Evolutionary conservation across 2,113 vertebrate genomes (phyloP).

Genomic region (Dendrocopos noguchii): DNA sequence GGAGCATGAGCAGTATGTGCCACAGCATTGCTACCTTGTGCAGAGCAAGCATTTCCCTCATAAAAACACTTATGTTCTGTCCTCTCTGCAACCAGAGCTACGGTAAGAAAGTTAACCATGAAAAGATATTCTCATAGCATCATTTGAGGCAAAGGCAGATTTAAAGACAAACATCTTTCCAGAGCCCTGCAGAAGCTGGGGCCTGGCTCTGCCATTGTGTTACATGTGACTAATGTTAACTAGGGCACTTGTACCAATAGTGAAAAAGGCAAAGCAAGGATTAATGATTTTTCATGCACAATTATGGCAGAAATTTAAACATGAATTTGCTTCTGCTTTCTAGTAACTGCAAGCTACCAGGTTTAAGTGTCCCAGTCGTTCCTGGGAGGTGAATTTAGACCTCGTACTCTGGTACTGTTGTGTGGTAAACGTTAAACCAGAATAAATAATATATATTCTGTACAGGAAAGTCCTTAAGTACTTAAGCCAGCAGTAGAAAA

Average conservation of each 20-base stretch:
- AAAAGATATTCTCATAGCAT: background rate
- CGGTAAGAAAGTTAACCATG: background rate
- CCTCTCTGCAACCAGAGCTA: accelerated
- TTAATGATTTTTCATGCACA: background rate
- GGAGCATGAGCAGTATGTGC: background rate
- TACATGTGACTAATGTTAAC: background rate
- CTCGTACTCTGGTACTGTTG: background rate
- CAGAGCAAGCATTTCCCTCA: background rate
- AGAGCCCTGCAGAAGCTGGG: background rate
- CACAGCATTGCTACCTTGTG: background rate
- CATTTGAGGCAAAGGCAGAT: background rate
- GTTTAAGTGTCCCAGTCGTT: background rate
- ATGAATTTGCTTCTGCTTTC: background rate
- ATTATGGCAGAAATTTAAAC: background rate
- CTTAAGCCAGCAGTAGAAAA: background rate
- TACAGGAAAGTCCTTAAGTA: background rate
- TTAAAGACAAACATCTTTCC: background rate
- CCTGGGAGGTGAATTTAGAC: background rate
- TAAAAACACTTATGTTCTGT: accelerated
- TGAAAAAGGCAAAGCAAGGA: background rate
- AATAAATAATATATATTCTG: background rate
- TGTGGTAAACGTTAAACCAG: background rate
- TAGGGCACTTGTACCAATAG: background rate
- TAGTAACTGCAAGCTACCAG: background rate
- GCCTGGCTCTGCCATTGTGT: background rate